Evolutionary conservation across 2,888 invertebrate genomes (phyloP).

Genomic region (Athrips mouffetella): DNA sequence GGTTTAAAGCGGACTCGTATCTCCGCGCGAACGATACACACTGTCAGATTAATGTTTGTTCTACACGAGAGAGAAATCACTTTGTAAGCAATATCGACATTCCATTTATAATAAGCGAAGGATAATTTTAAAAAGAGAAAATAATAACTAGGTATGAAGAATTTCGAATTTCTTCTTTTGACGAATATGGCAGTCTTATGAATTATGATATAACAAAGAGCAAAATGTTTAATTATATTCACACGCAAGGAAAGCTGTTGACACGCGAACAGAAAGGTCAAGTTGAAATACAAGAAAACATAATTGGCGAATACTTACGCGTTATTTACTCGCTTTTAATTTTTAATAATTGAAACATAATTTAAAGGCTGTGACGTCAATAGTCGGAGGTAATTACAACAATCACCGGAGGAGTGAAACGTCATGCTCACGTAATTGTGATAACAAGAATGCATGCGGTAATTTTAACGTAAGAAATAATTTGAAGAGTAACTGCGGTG

Average conservation of each 20-base stretch:
- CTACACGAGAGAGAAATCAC: slow-evolving; percentile 2
- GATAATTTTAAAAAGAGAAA: background rate
- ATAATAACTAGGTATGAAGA: slow-evolving; percentile 3
- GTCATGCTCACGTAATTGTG: slow-evolving; percentile 40
- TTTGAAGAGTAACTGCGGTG: background rate
- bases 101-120: slow-evolving; percentile 1
- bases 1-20: slow-evolving; percentile 13
- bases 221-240: slow-evolving; percentile 13
- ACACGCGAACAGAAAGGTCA: slow-evolving; percentile 58
- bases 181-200: slow-evolving; percentile 7
- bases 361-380: slow-evolving; percentile 47
- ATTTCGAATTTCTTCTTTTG: slow-evolving; percentile 7
- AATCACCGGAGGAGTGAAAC: slow-evolving; percentile 33
- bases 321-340: slow-evolving; percentile 33
- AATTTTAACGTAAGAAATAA: background rate
- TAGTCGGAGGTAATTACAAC: slow-evolving; percentile 35
- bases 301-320: slow-evolving; percentile 43
- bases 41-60: slow-evolving; percentile 13
- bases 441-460: background rate
- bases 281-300: slow-evolving; percentile 38
- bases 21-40: slow-evolving; percentile 6
- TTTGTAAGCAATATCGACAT: slow-evolving; percentile 4
- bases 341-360: slow-evolving; percentile 33
- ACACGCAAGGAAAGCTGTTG: slow-evolving; percentile 41
- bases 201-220: slow-evolving; percentile 16